Evolutionary conservation across 2,797 vertebrate genomes (phyloP), one percentile per base, ranked within the genome.

Genomic region (Epinephelus malabaricus): DNA sequence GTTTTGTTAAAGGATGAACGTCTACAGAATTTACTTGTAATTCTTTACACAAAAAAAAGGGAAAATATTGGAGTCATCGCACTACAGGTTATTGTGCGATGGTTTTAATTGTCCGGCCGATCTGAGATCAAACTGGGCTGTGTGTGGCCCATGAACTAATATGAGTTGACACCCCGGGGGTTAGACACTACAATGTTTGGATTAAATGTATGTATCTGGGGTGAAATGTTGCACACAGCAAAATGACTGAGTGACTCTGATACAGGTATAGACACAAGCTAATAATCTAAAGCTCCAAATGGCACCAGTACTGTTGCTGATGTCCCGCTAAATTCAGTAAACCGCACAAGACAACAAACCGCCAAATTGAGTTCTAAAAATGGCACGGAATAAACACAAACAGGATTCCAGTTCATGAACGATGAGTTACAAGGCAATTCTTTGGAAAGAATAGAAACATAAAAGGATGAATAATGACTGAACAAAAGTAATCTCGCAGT

Each of bases 391-490:
- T 25, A 65, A 77, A 83, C 53, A 71, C 62, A 67, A 59, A 72
- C 60, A 63, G 46, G 38, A 88, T 68, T 83, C 21, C 23, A n/a
- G 67, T 66, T 73, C 34, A 76, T 73, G 67, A 86, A 79, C 82
- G 67, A 77, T 69, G 66, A 85, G 54, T 70, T 81, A 75, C 46
- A 19, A 69, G 45, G 63, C 43, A 62, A 70, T 79, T 59, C 75
- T 60, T 67, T 0, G 15, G 59, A 58, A 76, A 55, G 30, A 82
- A 75, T 5, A 45, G 15, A 79, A 73, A 85, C 79, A 81, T 86
- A 82, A 88, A 81, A 55, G 65, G 59, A 78, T 84, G 79, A 91
- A 85, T 79, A 84, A 90, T 75, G 79, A 73, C 40, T 18, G 60
- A 83, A 85, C 68, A 79, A 77, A 85, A 55, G 70, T 84, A 79